phyloP scores from a whole-genome alignment of 2,888 invertebrate genomes.

The Acanthosepion esculentum region DNA sequence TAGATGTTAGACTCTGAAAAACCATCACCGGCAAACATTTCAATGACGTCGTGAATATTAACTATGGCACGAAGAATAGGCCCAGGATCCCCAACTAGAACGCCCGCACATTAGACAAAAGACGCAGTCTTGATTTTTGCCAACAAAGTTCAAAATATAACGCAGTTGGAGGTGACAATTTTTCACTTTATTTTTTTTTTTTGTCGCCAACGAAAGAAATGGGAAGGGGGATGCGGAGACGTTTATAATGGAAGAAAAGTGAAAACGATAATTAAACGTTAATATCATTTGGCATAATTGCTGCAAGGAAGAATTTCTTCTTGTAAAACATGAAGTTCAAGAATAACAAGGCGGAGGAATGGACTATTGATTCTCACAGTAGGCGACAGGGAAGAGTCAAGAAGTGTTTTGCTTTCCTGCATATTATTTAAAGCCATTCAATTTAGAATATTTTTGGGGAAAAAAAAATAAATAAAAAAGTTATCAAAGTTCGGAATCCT shows the following conservation, averaged over 20 bases:
- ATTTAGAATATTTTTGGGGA: neutral
- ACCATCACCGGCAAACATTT: neutral
- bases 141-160: neutral
- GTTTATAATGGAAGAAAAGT: neutral
- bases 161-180: slow-evolving; percentile 10
- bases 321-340: neutral
- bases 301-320: neutral
- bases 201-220: neutral
- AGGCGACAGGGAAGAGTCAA: neutral
- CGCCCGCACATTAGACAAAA: neutral
- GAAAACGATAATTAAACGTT: slow-evolving; percentile 20
- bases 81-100: neutral
- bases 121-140: neutral
- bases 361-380: neutral
- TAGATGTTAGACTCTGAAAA: neutral
- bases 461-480: neutral
- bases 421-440: neutral
- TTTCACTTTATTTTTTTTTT: neutral
- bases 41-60: neutral
- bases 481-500: too few species aligned
- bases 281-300: neutral
- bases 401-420: neutral
- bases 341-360: neutral
- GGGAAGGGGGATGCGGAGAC: neutral
- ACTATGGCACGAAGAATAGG: neutral